phyloP scores from a whole-genome alignment of 2,113 vertebrate species.

The cattle (Bos taurus) region DNA sequence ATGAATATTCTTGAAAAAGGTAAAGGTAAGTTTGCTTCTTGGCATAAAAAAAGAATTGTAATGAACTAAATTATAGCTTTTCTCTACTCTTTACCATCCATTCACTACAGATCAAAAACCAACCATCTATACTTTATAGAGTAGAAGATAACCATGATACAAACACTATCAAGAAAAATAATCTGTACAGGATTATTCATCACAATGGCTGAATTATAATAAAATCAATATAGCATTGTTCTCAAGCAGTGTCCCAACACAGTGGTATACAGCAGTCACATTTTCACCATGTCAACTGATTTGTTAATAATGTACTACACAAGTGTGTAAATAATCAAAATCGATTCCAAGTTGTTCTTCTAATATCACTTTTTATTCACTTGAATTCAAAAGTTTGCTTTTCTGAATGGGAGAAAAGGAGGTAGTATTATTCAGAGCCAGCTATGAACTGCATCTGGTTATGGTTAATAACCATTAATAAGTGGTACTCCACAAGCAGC shows the following conservation, averaged over 20 bases:
- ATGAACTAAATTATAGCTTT: neutral
- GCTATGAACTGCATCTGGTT: neutral
- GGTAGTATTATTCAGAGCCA: neutral
- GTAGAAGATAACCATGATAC: neutral
- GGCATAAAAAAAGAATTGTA: neutral
- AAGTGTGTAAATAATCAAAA: neutral
- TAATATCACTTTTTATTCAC: neutral
- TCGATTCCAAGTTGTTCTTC: neutral
- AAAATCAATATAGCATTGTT: neutral
- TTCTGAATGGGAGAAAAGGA: neutral
- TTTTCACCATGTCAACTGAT: neutral
- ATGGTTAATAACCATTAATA: neutral
- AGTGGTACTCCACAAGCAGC: neutral
- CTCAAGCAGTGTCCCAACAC: neutral
- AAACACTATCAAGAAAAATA: conserved; percentile 1
- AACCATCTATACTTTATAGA: neutral
- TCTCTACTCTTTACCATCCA: neutral
- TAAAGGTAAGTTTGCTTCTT: neutral
- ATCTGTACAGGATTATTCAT: neutral
- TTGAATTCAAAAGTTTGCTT: neutral
- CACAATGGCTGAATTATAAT: neutral
- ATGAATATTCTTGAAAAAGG: neutral
- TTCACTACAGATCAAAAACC: neutral
- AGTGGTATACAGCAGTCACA: neutral
- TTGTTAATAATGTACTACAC: neutral